Evolutionary conservation across 2,888 invertebrate species (phyloP), one percentile per base, ranked within the genome.

Genomic region (Orgyia antiqua): DNA sequence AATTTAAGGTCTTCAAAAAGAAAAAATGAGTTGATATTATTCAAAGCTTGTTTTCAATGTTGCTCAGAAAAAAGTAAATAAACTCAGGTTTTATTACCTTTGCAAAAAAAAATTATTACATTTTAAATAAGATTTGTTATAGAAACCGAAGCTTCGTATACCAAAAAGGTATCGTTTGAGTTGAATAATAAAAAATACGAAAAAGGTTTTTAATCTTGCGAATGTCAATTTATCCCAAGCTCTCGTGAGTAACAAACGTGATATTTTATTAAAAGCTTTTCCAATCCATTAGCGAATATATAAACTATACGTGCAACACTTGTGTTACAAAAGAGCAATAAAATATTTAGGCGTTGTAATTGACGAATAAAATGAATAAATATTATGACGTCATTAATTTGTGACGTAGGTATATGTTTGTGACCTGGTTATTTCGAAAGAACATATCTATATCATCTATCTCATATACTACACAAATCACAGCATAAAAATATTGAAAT

Each of bases 21-120:
- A 35, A 36, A 45, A 66, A 68, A 67, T 68, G 60, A 50, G 59
- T 58, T 39, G 58, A 60, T 68, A 71, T 71, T 68, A 74, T 73
- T 69, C 59, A 64, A 45, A 57, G 45, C 37, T 51, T 52, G 48
- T 53, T 55, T 58, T 36, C 39, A 42, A 33, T 36, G 33, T 33
- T 18, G 36, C 33, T 50, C 45, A 38, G 35, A 36, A 53, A 53
- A 53, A 20, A 37, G 33, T 49, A 39, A 45, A 53, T 40, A 36
- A 28, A 24, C 20, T 24, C 19, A 15, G 27, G 33, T 38, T 49
- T 37, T 29, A 31, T 30, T 27, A 24, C 18, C 26, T 44, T 33
- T 34, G 23, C 29, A 36, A 12, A 15, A 30, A 26, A 31, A 27
- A 21, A 5, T 23, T 23, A 5, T 23, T 11, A 20, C 20, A 5